Evolutionary conservation across 2,113 vertebrate species (phyloP), one percentile per base, ranked within the genome.

Genomic region (Siniperca knerii): DNA sequence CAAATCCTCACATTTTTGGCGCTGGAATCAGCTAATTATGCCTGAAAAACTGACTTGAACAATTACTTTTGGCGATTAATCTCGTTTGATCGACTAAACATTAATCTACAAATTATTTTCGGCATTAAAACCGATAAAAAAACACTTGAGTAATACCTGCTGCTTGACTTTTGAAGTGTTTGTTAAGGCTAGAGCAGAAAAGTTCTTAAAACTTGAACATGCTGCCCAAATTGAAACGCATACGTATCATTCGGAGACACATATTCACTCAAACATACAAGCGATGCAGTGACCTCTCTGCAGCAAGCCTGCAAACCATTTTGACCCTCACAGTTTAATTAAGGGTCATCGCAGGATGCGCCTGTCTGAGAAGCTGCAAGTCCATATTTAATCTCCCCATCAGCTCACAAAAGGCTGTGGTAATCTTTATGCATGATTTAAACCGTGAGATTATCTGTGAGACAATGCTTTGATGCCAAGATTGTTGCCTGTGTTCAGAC

Each of bases 341-440:
- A 77, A 65, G 74, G 87, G 84, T 88, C 81, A 85, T 37, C 6
- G 13, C 58, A 25, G 77, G 85, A 88, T 65, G 81, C 72, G 71
- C 80, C 82, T 40, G 65, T 83, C 68, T 75, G 61, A 75, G 86
- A 79, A 77, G 77, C 82, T 44, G 68, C 62, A 29, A 8, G 8
- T 71, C 82, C 93, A 92, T 89, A 90, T 89, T 90, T 91, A 89
- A 82, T 62, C 48, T 18, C 79, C 48, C 48, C 50, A 35, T 87
- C 86, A 78, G 50, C 75, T 82, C 72, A 79, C 76, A 88, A 82
- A 85, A 90, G 89, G 76, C 82, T 25, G 48, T 29, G 29, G 37
- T 91, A 89, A 94, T 93, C 92, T 86, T 50, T 65, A 64, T 73
- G 83, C 81, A 83, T 77, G 79, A 91, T 91, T 87, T 90, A 90